Evolutionary conservation across 1,140 invertebrate species (phyloP), one percentile per base, ranked within the genome.

Genomic region (Scaptodrosophila lebanonensis): DNA sequence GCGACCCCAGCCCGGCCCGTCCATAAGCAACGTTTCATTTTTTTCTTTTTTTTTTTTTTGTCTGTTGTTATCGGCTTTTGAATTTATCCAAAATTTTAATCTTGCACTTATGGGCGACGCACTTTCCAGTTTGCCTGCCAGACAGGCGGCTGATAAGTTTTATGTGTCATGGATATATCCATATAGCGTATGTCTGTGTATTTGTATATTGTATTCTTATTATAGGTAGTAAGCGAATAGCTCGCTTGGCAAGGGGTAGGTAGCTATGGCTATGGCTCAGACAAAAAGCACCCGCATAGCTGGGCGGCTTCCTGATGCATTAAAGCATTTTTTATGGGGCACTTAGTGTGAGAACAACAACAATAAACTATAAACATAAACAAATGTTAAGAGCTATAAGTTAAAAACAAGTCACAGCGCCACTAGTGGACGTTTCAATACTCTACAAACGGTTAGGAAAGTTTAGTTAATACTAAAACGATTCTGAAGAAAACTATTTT

Each of bases 251-350:
- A 20, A 32, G 20, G 39, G 39, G 36, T 48, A 52, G 20, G 51
- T 50, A 53, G 66, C 48, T 45, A 61, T 47, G 33, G 8, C 8
- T 20, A 29, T 56, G 42, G 8, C n/a, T 25, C 8, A 39, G 8
- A 17, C n/a, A n/a, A n/a, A n/a, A n/a, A 44, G 58, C 75, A 72
- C 64, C 68, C 75, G 75, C 75, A 77, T 72, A 60, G 40, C 53
- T 25, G 3, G 43, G 6, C 56, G 68, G 73, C 73, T 79, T 79
- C 73, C 69, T 79, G 73, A 79, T 77, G 68, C 73, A 77, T 77
- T 77, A 77, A n/a, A 82, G 73, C 73, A 77, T 77, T 82, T 77
- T 77, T 77, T 79, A 77, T 82, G 73, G 69, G n/a, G 75, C 73
- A 77, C 73, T 77, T 79, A 79, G 73, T 50, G 45, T 58, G 33